Evolutionary conservation across 2,797 vertebrate species (phyloP).

Genomic region (Enteromius treurensis): DNA sequence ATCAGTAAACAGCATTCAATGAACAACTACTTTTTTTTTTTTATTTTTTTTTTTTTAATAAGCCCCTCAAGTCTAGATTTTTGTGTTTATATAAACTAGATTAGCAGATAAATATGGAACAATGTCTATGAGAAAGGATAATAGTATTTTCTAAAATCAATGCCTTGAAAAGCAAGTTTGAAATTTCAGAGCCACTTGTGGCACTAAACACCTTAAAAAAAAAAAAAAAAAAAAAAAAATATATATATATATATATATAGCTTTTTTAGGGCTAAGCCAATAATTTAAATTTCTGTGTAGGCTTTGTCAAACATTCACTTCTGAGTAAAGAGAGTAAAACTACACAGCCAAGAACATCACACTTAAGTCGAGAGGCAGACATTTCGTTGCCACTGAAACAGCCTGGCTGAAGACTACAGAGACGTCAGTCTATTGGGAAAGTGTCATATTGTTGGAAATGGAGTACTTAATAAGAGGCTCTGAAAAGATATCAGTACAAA

Average conservation of each 20-base stretch:
- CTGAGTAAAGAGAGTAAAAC: constrained; percentile 52
- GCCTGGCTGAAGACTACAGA: constrained; percentile 20
- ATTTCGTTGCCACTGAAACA: constrained; percentile 10
- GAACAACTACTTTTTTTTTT: constrained; percentile 11
- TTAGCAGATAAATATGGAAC: background rate
- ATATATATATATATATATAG: background rate
- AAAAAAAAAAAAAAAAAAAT: no score
- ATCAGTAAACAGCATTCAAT: constrained; percentile 44
- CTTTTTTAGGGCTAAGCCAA: constrained; percentile 53
- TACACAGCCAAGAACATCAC: constrained; percentile 52
- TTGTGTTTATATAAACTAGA: constrained; percentile 13
- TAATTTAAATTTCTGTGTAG: constrained; percentile 59
- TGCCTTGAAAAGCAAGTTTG: constrained; percentile 64
- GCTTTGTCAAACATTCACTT: constrained; percentile 60
- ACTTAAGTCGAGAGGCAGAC: constrained; percentile 36
- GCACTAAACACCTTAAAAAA: background rate
- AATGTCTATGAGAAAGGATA: background rate
- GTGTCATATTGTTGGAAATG: background rate
- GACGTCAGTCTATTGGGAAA: background rate
- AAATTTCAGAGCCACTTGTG: background rate
- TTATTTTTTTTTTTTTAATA: constrained; percentile 15
- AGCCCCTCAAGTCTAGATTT: constrained; percentile 38
- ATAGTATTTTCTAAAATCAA: constrained; percentile 69
- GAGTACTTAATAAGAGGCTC: constrained; percentile 16
- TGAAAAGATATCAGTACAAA: constrained; percentile 14